These are phyloP conservation scores for Apteryx mantelli DNA, from an alignment of 2,113 vertebrate genomes.

Conservation along the genomic window DNA sequence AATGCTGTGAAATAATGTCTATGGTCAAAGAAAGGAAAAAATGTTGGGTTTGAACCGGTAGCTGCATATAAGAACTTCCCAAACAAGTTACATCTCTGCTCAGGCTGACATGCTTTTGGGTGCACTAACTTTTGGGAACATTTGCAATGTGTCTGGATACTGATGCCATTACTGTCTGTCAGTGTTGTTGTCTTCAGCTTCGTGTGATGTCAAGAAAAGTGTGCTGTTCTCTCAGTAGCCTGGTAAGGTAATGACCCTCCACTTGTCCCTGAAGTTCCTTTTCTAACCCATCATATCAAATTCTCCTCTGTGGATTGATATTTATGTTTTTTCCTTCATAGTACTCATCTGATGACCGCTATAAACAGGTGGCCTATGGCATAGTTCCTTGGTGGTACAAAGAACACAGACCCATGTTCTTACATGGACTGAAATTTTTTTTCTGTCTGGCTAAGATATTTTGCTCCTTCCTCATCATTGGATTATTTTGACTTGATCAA, in stretches of 20 bases:
- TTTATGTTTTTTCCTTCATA: neutral
- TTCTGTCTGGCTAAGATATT: neutral
- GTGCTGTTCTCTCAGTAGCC: neutral
- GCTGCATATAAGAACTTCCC: neutral
- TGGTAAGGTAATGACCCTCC: neutral
- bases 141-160: neutral
- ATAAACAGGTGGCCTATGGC: neutral
- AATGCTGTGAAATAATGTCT: neutral
- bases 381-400: neutral
- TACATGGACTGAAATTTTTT: neutral
- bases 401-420: neutral
- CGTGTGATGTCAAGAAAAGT: neutral
- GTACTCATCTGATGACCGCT: neutral
- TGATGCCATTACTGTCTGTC: neutral
- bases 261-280: neutral
- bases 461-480: rapidly evolving
- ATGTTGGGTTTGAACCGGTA: neutral
- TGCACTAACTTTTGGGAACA: neutral
- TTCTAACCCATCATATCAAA: neutral
- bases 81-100: neutral
- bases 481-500: neutral
- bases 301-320: neutral
- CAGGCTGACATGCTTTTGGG: neutral
- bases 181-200: neutral
- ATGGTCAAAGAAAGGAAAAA: neutral